phyloP scores from a whole-genome alignment of 2,113 vertebrate genomes.

The Chrysochloris asiatica region DNA sequence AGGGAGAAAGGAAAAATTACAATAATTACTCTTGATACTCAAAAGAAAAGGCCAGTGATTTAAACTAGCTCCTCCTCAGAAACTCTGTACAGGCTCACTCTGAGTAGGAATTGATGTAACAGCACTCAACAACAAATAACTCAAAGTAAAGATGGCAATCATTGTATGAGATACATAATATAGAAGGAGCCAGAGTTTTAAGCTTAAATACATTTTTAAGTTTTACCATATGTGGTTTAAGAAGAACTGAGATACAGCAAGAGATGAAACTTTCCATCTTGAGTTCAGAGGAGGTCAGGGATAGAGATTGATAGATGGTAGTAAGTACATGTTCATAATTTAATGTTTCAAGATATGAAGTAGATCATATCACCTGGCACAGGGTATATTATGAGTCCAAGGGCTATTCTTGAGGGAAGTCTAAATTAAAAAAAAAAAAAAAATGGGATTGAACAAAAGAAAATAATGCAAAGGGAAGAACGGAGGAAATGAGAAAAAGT shows the following conservation, averaged over 20 bases:
- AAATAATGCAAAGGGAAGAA: not conserved
- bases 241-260: not conserved
- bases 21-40: too few relatives aligned
- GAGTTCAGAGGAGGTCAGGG: not conserved
- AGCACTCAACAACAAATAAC: too few relatives aligned
- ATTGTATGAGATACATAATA: too few relatives aligned
- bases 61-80: too few relatives aligned
- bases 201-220: not conserved
- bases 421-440: too few relatives aligned
- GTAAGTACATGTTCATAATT: not conserved
- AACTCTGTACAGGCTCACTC: too few relatives aligned
- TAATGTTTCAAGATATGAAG: not conserved
- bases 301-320: not conserved
- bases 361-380: not conserved
- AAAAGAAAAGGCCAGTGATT: too few relatives aligned
- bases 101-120: too few relatives aligned
- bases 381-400: not conserved
- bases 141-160: too few relatives aligned
- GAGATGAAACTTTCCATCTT: not conserved
- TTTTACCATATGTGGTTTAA: not conserved
- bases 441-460: not conserved
- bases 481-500: not conserved
- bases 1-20: too few relatives aligned
- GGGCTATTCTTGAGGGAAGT: not conserved
- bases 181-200: too few relatives aligned